These are phyloP conservation scores for Coptodon rendalli DNA, from an alignment of 2,113 vertebrate species.

Conservation along the genomic window DNA sequence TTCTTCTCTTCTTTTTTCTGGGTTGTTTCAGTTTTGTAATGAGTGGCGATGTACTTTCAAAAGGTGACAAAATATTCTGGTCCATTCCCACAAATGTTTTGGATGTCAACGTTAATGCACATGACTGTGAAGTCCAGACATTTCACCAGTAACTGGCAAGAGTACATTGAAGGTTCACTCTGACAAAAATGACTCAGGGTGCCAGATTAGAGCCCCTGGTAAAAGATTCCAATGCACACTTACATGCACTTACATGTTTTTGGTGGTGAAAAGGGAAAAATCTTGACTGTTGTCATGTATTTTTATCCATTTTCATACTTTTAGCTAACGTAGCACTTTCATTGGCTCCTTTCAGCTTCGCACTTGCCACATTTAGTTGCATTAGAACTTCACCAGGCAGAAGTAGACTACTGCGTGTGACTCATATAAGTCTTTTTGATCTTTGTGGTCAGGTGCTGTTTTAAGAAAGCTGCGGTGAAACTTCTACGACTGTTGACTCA, in stretches of 20 bases:
- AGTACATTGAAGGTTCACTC: background rate
- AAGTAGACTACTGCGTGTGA: background rate
- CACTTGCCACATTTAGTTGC: background rate
- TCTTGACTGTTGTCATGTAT: background rate
- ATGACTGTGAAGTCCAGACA: background rate
- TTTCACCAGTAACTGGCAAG: background rate
- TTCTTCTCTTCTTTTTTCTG: background rate
- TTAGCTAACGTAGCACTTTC: background rate
- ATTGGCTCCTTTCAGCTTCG: background rate
- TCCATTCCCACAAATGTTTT: background rate
- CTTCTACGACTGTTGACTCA: background rate
- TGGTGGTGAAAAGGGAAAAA: background rate
- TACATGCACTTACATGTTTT: background rate
- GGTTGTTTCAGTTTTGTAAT: background rate
- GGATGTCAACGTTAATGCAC: background rate
- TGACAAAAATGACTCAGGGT: background rate
- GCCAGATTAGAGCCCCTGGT: background rate
- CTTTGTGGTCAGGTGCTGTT: background rate
- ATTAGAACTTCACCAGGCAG: background rate
- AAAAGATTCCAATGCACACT: rapidly evolving
- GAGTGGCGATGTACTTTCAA: background rate
- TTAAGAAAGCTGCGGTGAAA: background rate
- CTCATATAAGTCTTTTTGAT: background rate
- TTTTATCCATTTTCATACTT: background rate
- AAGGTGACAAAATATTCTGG: background rate